Evolutionary conservation across 2,888 invertebrate genomes (phyloP), one percentile per base, ranked within the genome.

Genomic region (Poecilus cupreus): DNA sequence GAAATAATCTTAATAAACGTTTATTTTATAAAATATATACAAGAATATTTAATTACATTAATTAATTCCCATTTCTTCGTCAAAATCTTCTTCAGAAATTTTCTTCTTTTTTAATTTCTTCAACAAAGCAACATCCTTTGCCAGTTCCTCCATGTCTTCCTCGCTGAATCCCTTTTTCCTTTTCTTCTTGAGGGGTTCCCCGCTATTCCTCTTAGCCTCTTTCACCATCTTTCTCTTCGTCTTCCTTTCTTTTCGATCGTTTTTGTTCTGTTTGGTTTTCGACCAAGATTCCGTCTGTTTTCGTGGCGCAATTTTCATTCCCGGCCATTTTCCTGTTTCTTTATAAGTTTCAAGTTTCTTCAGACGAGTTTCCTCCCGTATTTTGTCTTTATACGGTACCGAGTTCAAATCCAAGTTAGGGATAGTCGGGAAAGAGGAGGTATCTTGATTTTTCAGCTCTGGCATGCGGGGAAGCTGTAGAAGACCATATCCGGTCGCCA

Each of bases 381-480:
- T 92, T 84, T 94, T 94, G 87, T 98, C 95, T 87, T 91, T 93
- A 86, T 97, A 98, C 0, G 93, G 91, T 84, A 98, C 93, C 24
- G 90, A 90, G 87, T 95, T 94, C 13, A 94, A 88, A 88, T 98
- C 95, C 4, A 97, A 90, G 39, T 93, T 87, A 3, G 90, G 90
- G 88, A 93, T 88, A 18, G 89, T 87, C 0, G 88, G 86, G 86
- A 94, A 94, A 72, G 89, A 90, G 0, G 90, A 88, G 0, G 91
- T 85, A 18, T 92, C 91, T 82, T 90, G 90, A 46, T 93, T 93
- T 87, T 94, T 96, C 1, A 98, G 89, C 89, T 99, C 99, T 0
- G 98, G 98, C 98, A 99, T 99, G 86, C 94, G 93, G 0, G 99
- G 99, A 86, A 99, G 90, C 85, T 95, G 95, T 0, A 99, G 88